Base-by-base conservation (phyloP, 2,888 invertebrate genomes). In the Diplazon laetatorius region DNA sequence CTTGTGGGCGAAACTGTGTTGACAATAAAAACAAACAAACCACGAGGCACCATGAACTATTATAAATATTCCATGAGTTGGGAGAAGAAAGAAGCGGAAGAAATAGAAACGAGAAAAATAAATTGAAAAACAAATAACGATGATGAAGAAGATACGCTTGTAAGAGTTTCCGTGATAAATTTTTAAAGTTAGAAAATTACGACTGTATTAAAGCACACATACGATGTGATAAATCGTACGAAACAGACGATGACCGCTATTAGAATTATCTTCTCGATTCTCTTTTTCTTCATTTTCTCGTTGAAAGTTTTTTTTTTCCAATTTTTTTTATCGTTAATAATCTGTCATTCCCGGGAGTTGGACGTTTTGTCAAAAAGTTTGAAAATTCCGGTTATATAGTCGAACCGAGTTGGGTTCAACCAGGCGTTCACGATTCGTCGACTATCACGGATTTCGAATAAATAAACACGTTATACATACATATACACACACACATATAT, bases 41-140 rank as follows among this genome's bases (percentile, higher is more conserved):
- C 12, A 63, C 12, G n/a, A 30, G 48, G 12, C 18, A 48, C 16
- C 22, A 25, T 10, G 50, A 1, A 37, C 48, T 2, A 30, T 30
- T 6, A 5, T 16, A 39, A 59, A 59, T 59, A 70, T 59, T 70
- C 48, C 30, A 37, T 48, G 70, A 70, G 70, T 20, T 37, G 48
- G 14, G 0, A 30, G 42, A 16, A 9, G 35, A 22, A 57, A 35
- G 42, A 16, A 18, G 48, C 30, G 16, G 30, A 46, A 4, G 4
- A 57, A 57, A 30, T n/a, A n/a, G n/a, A n/a, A 35, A 30, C 16
- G 1, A 57, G 5, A 50, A n/a, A 14, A 46, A 37, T 10, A 57
- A 20, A 6, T 30, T 6, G 18, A 16, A n/a, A 1, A 4, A 39
- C 16, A 63, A 16, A 1, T 12, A 2, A 5, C 12, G 22, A n/a